These are phyloP conservation scores for Andrena cerasifolii DNA, from an alignment of 1,140 invertebrate species.

Conservation along the genomic window DNA sequence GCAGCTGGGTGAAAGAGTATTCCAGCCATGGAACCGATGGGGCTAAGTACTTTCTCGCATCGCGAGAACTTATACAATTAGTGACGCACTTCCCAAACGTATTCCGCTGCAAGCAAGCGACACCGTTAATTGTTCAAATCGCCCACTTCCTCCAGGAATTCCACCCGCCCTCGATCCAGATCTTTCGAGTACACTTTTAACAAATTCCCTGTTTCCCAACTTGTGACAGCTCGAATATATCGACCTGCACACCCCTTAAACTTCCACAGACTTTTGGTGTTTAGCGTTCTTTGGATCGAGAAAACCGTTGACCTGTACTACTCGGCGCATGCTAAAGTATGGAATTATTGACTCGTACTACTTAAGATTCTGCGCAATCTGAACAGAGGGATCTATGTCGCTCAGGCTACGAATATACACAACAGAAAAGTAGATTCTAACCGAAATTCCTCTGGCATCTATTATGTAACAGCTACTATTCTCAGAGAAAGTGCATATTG, in stretches of 20 bases:
- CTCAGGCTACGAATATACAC: no score
- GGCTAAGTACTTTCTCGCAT: constrained; percentile 6
- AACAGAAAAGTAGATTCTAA: no score
- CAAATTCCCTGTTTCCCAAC: no score
- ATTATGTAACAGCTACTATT: no score
- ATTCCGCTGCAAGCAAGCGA: background rate
- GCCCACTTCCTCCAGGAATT: background rate
- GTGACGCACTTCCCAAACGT: background rate
- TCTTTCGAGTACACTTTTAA: background rate
- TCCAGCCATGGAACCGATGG: background rate
- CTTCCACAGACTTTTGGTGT: no score
- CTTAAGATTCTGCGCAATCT: background rate
- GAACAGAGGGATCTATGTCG: no score
- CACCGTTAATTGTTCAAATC: constrained; percentile 1
- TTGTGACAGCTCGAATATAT: background rate
- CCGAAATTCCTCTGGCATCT: no score
- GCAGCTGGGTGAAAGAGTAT: constrained; percentile 23
- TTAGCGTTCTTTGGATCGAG: no score
- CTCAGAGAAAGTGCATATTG: no score
- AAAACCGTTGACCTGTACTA: background rate
- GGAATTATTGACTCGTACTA: background rate
- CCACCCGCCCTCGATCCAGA: background rate
- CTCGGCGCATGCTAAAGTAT: background rate
- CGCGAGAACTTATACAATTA: constrained; percentile 33
- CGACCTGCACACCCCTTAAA: background rate